phyloP scores from a whole-genome alignment of 2,888 invertebrate genomes.

The Fragum sueziense region DNA sequence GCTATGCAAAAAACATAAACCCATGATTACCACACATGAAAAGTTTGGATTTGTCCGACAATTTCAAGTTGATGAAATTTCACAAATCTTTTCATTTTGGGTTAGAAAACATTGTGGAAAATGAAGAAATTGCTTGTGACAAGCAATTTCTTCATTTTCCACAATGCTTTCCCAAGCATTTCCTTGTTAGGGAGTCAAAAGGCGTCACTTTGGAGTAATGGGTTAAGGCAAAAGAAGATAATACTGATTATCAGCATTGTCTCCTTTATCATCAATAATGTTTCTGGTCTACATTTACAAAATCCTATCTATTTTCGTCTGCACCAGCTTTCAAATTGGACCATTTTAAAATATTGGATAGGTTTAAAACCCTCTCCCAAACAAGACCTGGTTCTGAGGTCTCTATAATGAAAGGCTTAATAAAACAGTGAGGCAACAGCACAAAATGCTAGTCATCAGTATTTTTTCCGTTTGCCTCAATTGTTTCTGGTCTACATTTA shows the following conservation, averaged over 20 bases:
- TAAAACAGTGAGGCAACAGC: background rate
- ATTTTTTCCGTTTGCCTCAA: background rate
- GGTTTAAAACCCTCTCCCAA: too few relatives aligned
- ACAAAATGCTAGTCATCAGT: background rate
- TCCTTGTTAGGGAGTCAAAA: too few relatives aligned
- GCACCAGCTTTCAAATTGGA: too few relatives aligned
- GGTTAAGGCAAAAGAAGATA: too few relatives aligned
- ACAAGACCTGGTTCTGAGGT: too few relatives aligned
- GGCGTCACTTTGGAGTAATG: too few relatives aligned
- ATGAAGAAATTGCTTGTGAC: background rate
- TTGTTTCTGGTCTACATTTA: background rate
- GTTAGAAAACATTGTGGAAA: constrained; percentile 1
- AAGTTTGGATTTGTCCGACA: background rate
- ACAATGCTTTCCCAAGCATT: too few relatives aligned
- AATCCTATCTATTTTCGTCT: background rate
- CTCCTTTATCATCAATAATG: too few relatives aligned
- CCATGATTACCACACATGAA: background rate
- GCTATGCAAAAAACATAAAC: too few relatives aligned
- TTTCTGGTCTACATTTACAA: background rate
- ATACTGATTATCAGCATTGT: too few relatives aligned
- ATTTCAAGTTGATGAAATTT: too few relatives aligned
- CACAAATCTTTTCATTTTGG: too few relatives aligned
- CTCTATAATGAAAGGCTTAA: background rate
- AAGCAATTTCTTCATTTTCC: constrained; percentile 1
- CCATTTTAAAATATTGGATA: background rate